Evolutionary conservation across 2,888 invertebrate species (phyloP), one percentile per base, ranked within the genome.

Genomic region (Andrena dorsata): DNA sequence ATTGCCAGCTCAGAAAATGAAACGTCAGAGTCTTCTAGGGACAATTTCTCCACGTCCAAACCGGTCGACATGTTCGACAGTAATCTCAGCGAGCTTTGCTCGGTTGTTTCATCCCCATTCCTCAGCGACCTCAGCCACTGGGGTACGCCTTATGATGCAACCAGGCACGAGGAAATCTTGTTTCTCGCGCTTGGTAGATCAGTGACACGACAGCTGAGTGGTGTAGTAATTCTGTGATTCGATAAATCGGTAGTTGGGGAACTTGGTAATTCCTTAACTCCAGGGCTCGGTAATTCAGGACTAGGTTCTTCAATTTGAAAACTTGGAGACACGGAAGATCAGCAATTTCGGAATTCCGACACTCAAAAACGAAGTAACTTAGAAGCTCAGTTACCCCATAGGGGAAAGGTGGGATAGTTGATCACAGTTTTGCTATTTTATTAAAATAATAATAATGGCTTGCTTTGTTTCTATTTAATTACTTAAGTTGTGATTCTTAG

Each of bases 21-120:
- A 87, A 87, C 79, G 86, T 86, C 87, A 83, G 72, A 78, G 69
- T 77, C 76, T 85, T 75, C 76, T 75, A 68, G 56, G 83, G 85
- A 87, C 86, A 87, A 87, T 87, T 87, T 87, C 85, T 86, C 87
- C 71, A 64, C 81, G 87, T 85, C 83, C 64, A 79, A 79, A 81
- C 81, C 78, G 81, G 76, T 77, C 80, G 86, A 87, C 86, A 78
- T 83, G 87, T 87, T 87, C 87, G 86, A 87, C 87, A 87, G 85
- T 87, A 87, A 87, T 87, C 86, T 87, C 80, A 63, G 85, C 76
- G 63, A 79, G 87, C 79, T 80, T 76, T 73, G 53, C 84, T 47
- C 78, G 68, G 74, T 66, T 56, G 76, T 76, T 76, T 41, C 70
- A 32, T n/a, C 64, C 63, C 10, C 30, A 26, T 32, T 51, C 61